Conservation (phyloP, 2,797 vertebrate species). For the Chaetodon trifasciatus region DNA sequence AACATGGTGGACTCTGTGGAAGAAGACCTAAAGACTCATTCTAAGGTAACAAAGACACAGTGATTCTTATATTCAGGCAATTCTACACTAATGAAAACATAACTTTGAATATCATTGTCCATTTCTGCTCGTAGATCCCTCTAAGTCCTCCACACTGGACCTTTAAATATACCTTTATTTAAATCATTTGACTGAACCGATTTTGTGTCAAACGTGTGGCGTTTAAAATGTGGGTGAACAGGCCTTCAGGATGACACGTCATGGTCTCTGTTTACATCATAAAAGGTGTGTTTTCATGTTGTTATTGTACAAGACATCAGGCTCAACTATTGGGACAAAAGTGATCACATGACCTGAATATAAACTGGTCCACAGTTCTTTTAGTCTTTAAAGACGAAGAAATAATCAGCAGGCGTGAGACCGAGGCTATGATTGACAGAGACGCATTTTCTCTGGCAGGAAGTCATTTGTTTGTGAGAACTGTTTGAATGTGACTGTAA, state of each 20-base stretch:
- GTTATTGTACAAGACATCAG: not conserved
- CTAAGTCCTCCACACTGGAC: no score
- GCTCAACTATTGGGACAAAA: not conserved
- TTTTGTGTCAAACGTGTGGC: no score
- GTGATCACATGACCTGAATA: not conserved
- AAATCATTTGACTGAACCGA: not conserved
- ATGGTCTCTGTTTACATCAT: constrained; percentile 57
- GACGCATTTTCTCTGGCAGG: no score
- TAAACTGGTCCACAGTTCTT: not conserved
- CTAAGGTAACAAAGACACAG: no score
- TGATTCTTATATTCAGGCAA: no score
- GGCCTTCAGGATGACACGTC: not conserved
- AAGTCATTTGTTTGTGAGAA: not conserved
- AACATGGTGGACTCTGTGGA: no score
- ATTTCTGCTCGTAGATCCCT: no score
- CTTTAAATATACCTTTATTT: no score
- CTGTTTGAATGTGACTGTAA: constrained; percentile 1
- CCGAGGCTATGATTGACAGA: not conserved
- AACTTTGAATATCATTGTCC: no score
- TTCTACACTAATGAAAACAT: no score
- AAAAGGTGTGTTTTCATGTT: constrained; percentile 10
- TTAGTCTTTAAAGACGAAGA: no score
- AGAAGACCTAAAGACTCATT: no score
- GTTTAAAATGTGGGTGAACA: not conserved
- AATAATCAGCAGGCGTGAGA: not conserved